Evolutionary conservation across 2,113 vertebrate species (phyloP), one percentile per base, ranked within the genome.

Genomic region (Irena cyanogastra): DNA sequence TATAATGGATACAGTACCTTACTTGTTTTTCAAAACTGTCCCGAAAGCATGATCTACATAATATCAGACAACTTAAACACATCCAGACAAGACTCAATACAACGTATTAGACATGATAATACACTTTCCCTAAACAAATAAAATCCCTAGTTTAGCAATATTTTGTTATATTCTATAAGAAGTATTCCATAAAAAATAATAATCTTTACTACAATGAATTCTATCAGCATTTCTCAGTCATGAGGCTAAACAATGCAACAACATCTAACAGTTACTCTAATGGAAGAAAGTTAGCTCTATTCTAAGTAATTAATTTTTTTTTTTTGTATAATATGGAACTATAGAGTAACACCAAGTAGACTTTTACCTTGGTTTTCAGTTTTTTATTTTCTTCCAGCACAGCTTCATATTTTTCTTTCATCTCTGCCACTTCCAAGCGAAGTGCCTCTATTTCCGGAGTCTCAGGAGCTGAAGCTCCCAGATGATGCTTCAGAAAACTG

Each of bases 401-500:
- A 93, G 98, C 97, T 94, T 99, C 98, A 26, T 98, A 99, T 95
- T 99, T 99, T 94, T 99, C 98, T 91, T 99, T 98, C 82, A 99
- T 98, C 72, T 99, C 98, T 66, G 98, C 97, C 78, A 99, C 96
- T 96, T 99, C 99, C 96, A 98, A 90, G 39, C 98, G 98, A 71
- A 99, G 98, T 77, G 98, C 87, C 64, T 99, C 98, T 7, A 98
- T 68, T 89, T 99, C 98, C 22, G 98, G 98, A 16, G 98, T 98
- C 94, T 99, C 99, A 20, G 98, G 96, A 64, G 97, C 98, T 21
- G 97, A 89, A 33, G 97, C 98, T 61, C 98, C 98, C 84, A 99
- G 98, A 82, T 99, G 99, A 91, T 98, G 98, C 97, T 99, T 99
- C 97, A 99, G 97, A 97, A 99, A 99, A 87, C 99, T 99, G 97